Conservation (phyloP, 2,797 vertebrate genomes). For the Kryptopterus vitreolus region DNA sequence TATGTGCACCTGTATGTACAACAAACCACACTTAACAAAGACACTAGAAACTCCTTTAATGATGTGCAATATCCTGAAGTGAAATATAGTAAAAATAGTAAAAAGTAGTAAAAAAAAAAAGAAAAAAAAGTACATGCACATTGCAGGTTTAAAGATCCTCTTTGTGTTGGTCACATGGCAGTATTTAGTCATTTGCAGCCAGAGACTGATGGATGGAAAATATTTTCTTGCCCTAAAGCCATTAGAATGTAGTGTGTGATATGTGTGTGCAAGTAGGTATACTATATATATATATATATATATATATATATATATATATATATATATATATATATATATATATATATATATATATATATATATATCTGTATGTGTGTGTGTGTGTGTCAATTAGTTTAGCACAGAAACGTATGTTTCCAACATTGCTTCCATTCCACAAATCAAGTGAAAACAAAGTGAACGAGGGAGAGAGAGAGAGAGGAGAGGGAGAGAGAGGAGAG, state of each 20-base stretch:
- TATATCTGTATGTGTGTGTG: background rate
- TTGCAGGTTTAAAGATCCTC: background rate
- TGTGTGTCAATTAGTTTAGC: background rate
- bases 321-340: background rate
- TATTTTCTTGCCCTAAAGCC: slow-evolving; percentile 2
- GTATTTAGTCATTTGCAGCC: slow-evolving; percentile 9
- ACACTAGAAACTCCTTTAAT: background rate
- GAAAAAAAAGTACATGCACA: background rate
- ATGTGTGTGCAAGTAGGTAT: background rate
- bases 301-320: background rate
- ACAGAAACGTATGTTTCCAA: background rate
- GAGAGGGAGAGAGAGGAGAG: background rate
- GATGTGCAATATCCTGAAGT: background rate
- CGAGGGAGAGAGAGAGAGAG: background rate
- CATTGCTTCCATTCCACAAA: background rate
- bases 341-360: background rate
- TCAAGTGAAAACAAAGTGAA: background rate
- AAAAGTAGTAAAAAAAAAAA: background rate
- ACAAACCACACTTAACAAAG: background rate
- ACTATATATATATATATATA: background rate
- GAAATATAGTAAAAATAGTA: no score
- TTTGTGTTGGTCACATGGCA: background rate
- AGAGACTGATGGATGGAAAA: background rate
- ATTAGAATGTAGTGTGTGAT: background rate
- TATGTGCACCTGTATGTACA: background rate